These are phyloP conservation scores for Troides aeacus DNA, from an alignment of 2,888 invertebrate species.

Conservation along the genomic window DNA sequence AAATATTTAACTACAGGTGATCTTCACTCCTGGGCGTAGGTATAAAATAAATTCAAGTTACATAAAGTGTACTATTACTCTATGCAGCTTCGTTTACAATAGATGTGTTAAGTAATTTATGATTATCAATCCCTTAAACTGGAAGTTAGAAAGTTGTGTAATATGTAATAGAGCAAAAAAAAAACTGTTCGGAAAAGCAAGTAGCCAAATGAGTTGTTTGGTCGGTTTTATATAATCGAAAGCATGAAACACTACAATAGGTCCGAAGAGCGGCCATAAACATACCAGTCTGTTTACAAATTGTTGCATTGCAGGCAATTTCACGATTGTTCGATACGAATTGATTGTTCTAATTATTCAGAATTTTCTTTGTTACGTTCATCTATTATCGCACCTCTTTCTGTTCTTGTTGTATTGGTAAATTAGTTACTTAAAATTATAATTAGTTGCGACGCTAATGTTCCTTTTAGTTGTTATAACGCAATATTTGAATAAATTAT, in stretches of 20 bases:
- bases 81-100: too few species aligned
- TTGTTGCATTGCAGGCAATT: conserved; percentile 63
- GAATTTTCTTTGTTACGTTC: conserved; percentile 52
- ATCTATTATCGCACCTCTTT: conserved; percentile 40
- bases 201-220: conserved; percentile 21
- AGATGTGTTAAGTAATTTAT: background rate
- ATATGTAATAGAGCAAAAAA: conserved; percentile 5
- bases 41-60: too few species aligned
- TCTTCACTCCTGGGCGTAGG: too few species aligned
- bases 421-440: background rate
- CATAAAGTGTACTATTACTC: too few species aligned
- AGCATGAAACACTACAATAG: conserved; percentile 55
- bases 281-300: conserved; percentile 71
- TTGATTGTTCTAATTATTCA: conserved; percentile 67
- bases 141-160: background rate
- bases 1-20: too few species aligned
- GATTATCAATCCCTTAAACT: background rate
- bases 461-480: too few species aligned
- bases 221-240: conserved; percentile 32
- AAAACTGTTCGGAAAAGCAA: conserved; percentile 16
- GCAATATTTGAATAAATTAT: too few species aligned
- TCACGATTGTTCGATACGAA: conserved; percentile 52
- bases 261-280: conserved; percentile 46
- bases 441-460: background rate
- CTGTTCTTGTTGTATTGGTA: conserved; percentile 8